phyloP scores from a whole-genome alignment of 2,888 invertebrate species.

The Branchipolynoe longqiensis region DNA sequence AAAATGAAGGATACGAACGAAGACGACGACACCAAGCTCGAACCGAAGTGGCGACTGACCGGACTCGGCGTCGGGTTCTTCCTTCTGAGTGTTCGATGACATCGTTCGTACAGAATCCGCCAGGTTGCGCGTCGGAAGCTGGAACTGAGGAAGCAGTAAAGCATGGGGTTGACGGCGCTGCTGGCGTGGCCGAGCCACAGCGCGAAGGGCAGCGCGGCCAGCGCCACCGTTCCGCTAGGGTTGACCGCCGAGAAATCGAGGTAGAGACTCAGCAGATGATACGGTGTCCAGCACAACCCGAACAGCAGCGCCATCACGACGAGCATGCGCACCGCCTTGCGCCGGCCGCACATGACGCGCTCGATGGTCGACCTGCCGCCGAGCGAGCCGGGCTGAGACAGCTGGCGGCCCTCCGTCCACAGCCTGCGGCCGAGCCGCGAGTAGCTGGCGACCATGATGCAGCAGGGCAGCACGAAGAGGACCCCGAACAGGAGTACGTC shows the following conservation, averaged over 20 bases:
- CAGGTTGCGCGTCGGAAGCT: constrained; percentile 60
- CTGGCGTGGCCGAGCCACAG: constrained; percentile 68
- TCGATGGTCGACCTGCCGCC: constrained; percentile 54
- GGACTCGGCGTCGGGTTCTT: neutral
- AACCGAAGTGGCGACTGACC: neutral
- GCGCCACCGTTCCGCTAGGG: neutral
- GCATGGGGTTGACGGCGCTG: constrained; percentile 68
- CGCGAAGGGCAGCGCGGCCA: constrained; percentile 62
- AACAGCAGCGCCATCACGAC: constrained; percentile 88
- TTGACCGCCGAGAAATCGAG: constrained; percentile 52
- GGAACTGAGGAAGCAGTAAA: constrained; percentile 67
- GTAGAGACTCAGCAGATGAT: constrained; percentile 62
- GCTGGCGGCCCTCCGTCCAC: constrained; percentile 71
- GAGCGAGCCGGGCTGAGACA: constrained; percentile 73
- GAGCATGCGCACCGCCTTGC: constrained; percentile 89
- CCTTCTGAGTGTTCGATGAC: neutral
- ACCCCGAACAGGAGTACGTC: constrained; percentile 88
- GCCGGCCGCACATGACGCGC: constrained; percentile 71
- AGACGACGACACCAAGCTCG: neutral
- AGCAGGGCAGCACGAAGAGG: constrained; percentile 89
- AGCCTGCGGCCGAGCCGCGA: constrained; percentile 83
- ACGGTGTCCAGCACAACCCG: constrained; percentile 89
- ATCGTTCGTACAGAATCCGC: neutral
- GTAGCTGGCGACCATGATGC: constrained; percentile 81
- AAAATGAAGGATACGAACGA: neutral